These are phyloP conservation scores for Pteria penguin DNA, from an alignment of 2,888 invertebrate species.

Conservation along the genomic window DNA sequence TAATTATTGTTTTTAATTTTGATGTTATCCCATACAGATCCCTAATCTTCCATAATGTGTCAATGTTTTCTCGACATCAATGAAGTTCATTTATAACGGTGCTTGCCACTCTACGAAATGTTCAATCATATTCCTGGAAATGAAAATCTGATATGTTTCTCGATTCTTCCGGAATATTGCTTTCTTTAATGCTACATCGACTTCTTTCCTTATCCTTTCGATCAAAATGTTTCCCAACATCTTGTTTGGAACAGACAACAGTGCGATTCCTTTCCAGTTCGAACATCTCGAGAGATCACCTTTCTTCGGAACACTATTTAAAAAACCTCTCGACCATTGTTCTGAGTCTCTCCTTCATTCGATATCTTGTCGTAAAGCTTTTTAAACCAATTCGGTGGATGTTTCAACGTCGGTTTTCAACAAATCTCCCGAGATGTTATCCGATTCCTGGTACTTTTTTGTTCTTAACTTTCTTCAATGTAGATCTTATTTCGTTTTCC, in stretches of 20 bases:
- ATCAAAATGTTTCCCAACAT: conserved; percentile 32
- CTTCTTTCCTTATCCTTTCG: conserved; percentile 10
- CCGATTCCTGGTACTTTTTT: not conserved
- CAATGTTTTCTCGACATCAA: conserved; percentile 38
- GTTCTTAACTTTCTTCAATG: not conserved
- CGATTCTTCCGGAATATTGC: conserved; percentile 4
- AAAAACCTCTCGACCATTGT: conserved; percentile 4
- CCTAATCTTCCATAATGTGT: conserved; percentile 26
- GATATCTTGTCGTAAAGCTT: not conserved
- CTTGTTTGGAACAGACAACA: conserved; percentile 29
- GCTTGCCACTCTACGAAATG: not conserved
- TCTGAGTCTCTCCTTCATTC: not conserved
- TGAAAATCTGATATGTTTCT: conserved; percentile 3
- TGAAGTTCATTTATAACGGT: conserved; percentile 6
- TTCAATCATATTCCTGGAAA: conserved; percentile 7
- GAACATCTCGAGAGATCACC: conserved; percentile 3
- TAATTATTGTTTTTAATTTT: conserved; percentile 17
- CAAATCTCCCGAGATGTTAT: conserved; percentile 1
- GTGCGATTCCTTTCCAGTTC: conserved; percentile 45
- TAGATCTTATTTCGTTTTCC: not conserved
- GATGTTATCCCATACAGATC: conserved; percentile 18
- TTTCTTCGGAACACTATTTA: conserved; percentile 12
- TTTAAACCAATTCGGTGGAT: not conserved
- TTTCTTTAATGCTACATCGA: conserved; percentile 4
- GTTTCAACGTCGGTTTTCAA: not conserved